Evolutionary conservation across 1,140 invertebrate genomes (phyloP).

Genomic region (Danaus melanippus): DNA sequence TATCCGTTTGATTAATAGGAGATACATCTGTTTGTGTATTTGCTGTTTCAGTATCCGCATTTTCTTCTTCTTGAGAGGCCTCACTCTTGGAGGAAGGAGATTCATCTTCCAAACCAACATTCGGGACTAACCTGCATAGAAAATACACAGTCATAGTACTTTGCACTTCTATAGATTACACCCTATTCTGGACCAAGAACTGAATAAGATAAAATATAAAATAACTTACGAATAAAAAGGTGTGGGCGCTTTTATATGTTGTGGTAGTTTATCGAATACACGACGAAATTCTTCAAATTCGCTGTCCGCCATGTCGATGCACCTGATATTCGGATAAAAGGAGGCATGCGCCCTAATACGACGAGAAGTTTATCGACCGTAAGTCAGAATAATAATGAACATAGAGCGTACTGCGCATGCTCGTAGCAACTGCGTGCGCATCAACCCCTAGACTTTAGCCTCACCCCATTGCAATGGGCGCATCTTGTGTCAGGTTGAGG

Average conservation of each 20-base stretch:
- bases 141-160: slow-evolving; percentile 5
- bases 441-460: slow-evolving; percentile 7
- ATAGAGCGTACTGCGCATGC: slow-evolving; percentile 29
- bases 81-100: slow-evolving; percentile 85
- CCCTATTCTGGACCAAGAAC: no score
- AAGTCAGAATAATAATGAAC: slow-evolving; percentile 18
- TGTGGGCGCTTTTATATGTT: slow-evolving; percentile 83
- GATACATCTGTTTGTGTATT: slow-evolving; percentile 26
- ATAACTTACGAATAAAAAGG: slow-evolving; percentile 80
- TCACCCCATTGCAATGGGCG: slow-evolving; percentile 20
- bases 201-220: slow-evolving; percentile 10
- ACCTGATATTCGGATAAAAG: slow-evolving; percentile 44
- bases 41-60: slow-evolving; percentile 33
- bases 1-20: slow-evolving; percentile 32
- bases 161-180: neutral
- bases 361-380: slow-evolving; percentile 42
- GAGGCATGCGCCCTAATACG: slow-evolving; percentile 44
- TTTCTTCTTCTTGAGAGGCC: slow-evolving; percentile 58
- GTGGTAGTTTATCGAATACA: slow-evolving; percentile 85
- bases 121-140: slow-evolving; percentile 80
- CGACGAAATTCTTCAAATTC: slow-evolving; percentile 94
- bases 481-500: slow-evolving; percentile 20
- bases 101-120: slow-evolving; percentile 83
- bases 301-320: slow-evolving; percentile 85
- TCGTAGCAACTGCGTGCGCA: slow-evolving; percentile 27